Conservation (phyloP, 2,797 vertebrate species). For the Danio choprae region DNA sequence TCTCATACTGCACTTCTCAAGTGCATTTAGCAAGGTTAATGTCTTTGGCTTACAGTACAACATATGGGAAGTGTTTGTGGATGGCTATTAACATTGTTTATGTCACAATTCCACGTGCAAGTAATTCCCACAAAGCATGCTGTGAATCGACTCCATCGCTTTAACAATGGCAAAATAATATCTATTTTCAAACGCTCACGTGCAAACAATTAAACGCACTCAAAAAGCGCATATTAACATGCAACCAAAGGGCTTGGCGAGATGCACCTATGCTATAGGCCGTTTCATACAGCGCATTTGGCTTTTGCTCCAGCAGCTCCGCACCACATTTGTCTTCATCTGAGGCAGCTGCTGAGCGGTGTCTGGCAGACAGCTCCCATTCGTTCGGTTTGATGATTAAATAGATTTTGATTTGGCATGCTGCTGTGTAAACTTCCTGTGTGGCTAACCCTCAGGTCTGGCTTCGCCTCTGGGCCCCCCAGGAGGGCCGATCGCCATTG, state of each 20-base stretch:
- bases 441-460: slow-evolving; percentile 73
- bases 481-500: slow-evolving; percentile 70
- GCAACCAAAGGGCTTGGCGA: slow-evolving; percentile 57
- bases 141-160: slow-evolving; percentile 62
- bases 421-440: slow-evolving; percentile 81
- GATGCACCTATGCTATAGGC: slow-evolving; percentile 57
- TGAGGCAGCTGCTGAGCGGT: slow-evolving; percentile 67
- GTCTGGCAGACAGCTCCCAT: slow-evolving; percentile 64
- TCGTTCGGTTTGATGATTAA: slow-evolving; percentile 76
- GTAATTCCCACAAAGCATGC: slow-evolving; percentile 67
- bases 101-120: slow-evolving; percentile 60
- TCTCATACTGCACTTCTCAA: slow-evolving; percentile 2
- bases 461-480: slow-evolving; percentile 69
- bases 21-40: slow-evolving; percentile 66
- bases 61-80: slow-evolving; percentile 65
- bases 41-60: slow-evolving; percentile 59
- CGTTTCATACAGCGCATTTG: slow-evolving; percentile 60
- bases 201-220: slow-evolving; percentile 71
- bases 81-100: slow-evolving; percentile 62
- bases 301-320: slow-evolving; percentile 57
- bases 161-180: slow-evolving; percentile 63
- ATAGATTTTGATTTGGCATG: slow-evolving; percentile 75
- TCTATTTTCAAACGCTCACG: slow-evolving; percentile 62
- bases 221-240: slow-evolving; percentile 54
- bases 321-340: slow-evolving; percentile 75